Base-by-base conservation (phyloP, 2,888 invertebrate species). In the Nomada fabriciana region DNA sequence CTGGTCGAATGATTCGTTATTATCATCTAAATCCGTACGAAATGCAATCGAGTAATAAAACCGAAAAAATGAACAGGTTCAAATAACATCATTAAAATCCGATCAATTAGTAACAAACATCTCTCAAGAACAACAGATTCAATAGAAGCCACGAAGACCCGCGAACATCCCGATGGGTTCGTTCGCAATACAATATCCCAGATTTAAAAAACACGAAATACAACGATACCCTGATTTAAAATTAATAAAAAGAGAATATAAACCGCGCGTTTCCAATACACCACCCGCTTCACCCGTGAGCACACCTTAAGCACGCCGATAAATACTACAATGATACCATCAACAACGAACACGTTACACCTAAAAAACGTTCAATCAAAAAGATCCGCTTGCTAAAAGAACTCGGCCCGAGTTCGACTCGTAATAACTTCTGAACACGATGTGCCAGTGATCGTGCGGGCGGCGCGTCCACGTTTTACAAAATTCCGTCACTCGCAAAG, bases 391-490 rank as follows among this genome's bases (percentile, higher is more conserved):
- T n/a, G n/a, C 10, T n/a, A 53, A 53, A 61, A 42, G 3, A 61
- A 42, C 10, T 18, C 9, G 7, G 9, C 29, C 13, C 10, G 9
- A 10, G 18, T n/a, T 65, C 47, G 25, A 23, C 4, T 18, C 2
- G n/a, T 23, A 25, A 5, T 13, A 67, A 29, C 29, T 55, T 55
- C 7, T 36, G 36, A 36, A 36, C 36, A 36, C 55, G 42, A 43
- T 23, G 55, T 23, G 68, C 59, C 84, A 78, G 81, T 47, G 81
- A 84, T 84, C 81, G 77, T 29, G 63, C 77, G 72, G 77, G 68
- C 59, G 68, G 25, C 73, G 74, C 67, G 75, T 71, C 36, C 75
- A 71, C 73, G 75, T 76, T 59, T 71, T 67, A 69, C 84, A 76
- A 83, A 76, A 80, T 71, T 74, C 69, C 59, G 25, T 68, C 61